phyloP scores from a whole-genome alignment of 2,797 vertebrate species.

The Coreius guichenoti region DNA sequence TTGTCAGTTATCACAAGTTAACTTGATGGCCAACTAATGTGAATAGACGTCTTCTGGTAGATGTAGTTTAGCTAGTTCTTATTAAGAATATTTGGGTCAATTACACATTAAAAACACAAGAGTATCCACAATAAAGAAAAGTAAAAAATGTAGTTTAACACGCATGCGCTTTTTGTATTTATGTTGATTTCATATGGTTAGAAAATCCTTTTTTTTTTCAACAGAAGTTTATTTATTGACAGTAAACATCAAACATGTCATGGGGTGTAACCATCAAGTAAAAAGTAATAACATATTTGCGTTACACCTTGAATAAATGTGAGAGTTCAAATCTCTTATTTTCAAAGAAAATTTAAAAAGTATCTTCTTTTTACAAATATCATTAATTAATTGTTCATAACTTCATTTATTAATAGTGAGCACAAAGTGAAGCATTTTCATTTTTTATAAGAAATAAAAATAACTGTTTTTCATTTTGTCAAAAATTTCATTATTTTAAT shows the following conservation, averaged over 20 bases:
- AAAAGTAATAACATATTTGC: not conserved
- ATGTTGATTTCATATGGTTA: not conserved
- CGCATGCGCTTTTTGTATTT: not conserved
- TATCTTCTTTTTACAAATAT: not conserved
- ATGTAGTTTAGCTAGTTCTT: not conserved
- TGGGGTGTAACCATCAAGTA: not conserved
- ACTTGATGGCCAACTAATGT: not conserved
- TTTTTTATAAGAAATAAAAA: not conserved
- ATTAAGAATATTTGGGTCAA: not conserved
- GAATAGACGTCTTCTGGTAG: not conserved
- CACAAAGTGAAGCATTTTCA: too few species aligned
- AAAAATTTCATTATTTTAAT: not conserved
- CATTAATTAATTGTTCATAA: not conserved
- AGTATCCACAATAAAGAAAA: not conserved
- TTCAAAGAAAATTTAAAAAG: not conserved
- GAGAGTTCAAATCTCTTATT: not conserved
- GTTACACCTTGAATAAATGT: not conserved
- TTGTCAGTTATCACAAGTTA: not conserved
- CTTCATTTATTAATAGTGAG: not conserved
- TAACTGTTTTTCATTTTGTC: not conserved
- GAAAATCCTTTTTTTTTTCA: too few species aligned
- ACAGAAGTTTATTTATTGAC: not conserved
- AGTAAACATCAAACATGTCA: not conserved
- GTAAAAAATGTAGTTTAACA: not conserved
- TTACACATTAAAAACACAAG: not conserved